phyloP scores from a whole-genome alignment of 2,113 vertebrate species.

The Penelope pileata region DNA sequence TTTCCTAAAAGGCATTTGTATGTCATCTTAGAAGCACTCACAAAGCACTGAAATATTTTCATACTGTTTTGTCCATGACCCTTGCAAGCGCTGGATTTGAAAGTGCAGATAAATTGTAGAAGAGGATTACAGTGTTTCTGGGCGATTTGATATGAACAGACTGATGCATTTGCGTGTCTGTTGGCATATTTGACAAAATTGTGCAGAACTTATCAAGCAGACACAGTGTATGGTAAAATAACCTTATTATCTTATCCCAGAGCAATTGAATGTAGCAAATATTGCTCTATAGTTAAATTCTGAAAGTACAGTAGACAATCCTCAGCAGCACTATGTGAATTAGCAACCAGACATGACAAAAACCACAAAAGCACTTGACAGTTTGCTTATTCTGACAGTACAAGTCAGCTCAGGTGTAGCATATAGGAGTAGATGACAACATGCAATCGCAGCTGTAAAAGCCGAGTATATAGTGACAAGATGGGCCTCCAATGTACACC shows the following conservation, averaged over 20 bases:
- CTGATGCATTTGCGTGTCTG: not conserved
- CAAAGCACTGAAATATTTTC: not conserved
- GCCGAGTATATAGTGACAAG: not conserved
- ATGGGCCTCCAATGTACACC: not conserved
- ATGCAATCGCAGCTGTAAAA: not conserved
- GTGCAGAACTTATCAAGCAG: slow-evolving; percentile 1
- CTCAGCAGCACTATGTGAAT: not conserved
- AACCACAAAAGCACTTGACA: not conserved
- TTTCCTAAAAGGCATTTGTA: not conserved
- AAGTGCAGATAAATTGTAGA: not conserved
- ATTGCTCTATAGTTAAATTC: not conserved
- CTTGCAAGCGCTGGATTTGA: not conserved
- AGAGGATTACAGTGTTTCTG: not conserved
- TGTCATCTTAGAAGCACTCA: not conserved
- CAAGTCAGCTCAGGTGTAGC: not conserved
- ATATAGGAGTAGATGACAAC: not conserved
- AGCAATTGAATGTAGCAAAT: not conserved
- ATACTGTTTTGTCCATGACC: not conserved
- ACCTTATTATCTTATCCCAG: not conserved
- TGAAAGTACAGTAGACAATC: not conserved
- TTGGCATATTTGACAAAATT: not conserved
- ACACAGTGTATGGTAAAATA: not conserved
- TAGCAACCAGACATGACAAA: not conserved
- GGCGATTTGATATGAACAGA: not conserved
- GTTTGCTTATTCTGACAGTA: not conserved